Percentiles rank a stretch among this genome's conserved stretches.
phyloP scores from a whole-genome alignment of 2,797 vertebrate genomes.

The Parauchenoglanis punctatus region DNA sequence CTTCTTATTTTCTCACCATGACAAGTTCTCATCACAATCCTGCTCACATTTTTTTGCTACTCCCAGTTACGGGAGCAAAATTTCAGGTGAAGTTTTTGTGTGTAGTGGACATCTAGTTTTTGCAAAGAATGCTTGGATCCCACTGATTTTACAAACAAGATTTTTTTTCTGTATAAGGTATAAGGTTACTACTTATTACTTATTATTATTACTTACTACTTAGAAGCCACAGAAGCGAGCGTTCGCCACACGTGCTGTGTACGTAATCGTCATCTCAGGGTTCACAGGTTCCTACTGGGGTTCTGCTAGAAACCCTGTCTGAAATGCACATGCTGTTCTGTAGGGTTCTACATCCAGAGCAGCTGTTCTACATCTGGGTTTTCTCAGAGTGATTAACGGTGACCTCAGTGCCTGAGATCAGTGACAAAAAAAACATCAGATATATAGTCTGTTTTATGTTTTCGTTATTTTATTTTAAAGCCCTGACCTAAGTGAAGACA shows the following conservation, averaged over 20 bases:
- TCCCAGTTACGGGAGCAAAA: too few species aligned
- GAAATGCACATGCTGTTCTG: background rate
- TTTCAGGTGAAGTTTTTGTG: too few species aligned
- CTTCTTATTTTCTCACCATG: too few species aligned
- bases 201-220: too few species aligned
- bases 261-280: constrained; percentile 88
- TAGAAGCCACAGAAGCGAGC: constrained; percentile 92
- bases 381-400: background rate
- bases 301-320: background rate
- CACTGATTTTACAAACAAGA: too few species aligned
- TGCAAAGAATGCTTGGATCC: too few species aligned
- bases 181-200: too few species aligned
- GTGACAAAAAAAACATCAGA: background rate
- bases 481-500: background rate
- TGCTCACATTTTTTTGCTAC: too few species aligned
- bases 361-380: background rate
- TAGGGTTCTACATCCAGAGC: background rate
- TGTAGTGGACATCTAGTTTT: too few species aligned
- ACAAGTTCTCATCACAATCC: too few species aligned
- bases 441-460: background rate
- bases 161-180: too few species aligned
- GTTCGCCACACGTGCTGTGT: constrained; percentile 89
- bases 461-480: background rate
- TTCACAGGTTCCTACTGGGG: background rate
- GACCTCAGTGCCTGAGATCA: background rate